Evolutionary conservation across 1,140 invertebrate species (phyloP), one percentile per base, ranked within the genome.

Genomic region (Grapholita molesta): DNA sequence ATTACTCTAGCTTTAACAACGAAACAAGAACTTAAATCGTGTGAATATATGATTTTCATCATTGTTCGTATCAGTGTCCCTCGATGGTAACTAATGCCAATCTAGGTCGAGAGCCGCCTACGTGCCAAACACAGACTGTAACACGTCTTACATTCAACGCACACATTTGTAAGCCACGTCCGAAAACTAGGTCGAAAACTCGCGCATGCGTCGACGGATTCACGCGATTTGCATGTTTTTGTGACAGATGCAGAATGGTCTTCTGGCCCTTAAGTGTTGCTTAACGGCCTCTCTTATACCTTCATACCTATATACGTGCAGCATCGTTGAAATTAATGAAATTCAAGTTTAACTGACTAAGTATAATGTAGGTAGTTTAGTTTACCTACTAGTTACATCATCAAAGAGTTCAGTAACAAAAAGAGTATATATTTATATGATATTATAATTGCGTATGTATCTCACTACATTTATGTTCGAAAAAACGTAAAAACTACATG

Each of bases 121-220:
- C 82, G 55, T 82, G 80, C 79, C 80, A 82, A 79, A 78, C 82
- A 30, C 80, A 85, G 78, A 82, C 82, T 76, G 0, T 23, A 64
- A 64, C n/a, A 57, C 3, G 73, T 68, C 65, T 61, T 65, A 79
- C 73, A 66, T 70, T 48, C 25, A 6, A 42, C 35, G 18, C 66
- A 67, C 70, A 69, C 61, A 57, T 18, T 64, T 32, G 55, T 52
- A 76, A 79, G 74, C 82, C 83, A 71, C 83, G 76, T 79, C 76
- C 72, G 78, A 70, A 69, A 85, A 81, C 79, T 87, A 85, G 83
- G 85, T 80, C 83, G 78, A 84, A 87, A 85, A 82, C 75, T 80
- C 83, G 83, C 83, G 84, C 83, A 88, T 85, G 83, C 84, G 78
- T 70, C 61, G 42, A 48, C 18, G 18, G 21, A 48, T 48, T 7